Base-by-base conservation (phyloP, 2,113 vertebrate species). In the Poeciliopsis occidentalis region DNA sequence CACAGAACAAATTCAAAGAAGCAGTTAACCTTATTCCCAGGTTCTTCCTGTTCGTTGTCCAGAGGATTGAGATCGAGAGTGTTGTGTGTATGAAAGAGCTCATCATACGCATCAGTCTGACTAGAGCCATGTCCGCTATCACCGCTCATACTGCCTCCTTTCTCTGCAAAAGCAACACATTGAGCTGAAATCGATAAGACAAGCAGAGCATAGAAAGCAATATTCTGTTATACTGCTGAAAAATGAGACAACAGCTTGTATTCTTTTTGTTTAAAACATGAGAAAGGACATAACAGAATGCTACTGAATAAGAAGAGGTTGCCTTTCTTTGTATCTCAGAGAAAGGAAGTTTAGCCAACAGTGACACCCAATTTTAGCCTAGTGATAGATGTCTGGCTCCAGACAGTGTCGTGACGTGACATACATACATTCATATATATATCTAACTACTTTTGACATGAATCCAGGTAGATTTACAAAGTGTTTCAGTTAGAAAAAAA, bases 51-150 rank as follows among this genome's bases (percentile, higher is more conserved):
- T 41, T 96, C 94, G 3, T 79, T 84, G 30, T 96, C 95, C 87
- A 97, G 91, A 13, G 93, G 78, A 37, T 94, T 89, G 69, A 92
- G 60, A 29, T 97, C 95, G 62, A 94, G 95, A 8, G 92, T 66
- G 69, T 61, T 73, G 24, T 94, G 61, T 79, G 74, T 93, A 65
- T 97, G 95, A 92, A 99, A 99, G 54, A 99, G 96, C 78, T 97
- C 96, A 71, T 99, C 96, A 0, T 99, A 99, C 72, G 85, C 94
- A 79, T 97, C 96, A 34, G 77, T 92, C 26, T 93, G 91, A 70
- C 85, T 74, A 76, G 91, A 94, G n/a, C 94, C 91, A 12, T 93
- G 95, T 32, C 91, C 87, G 76, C 96, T 96, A 69, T 93, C 95
- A 77, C 93, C 87, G 60, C 91, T 93, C 6, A 81, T 89, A 85